Evolutionary conservation across 2,797 vertebrate species (phyloP).

Genomic region (Gymnoscopelus microlampas): DNA sequence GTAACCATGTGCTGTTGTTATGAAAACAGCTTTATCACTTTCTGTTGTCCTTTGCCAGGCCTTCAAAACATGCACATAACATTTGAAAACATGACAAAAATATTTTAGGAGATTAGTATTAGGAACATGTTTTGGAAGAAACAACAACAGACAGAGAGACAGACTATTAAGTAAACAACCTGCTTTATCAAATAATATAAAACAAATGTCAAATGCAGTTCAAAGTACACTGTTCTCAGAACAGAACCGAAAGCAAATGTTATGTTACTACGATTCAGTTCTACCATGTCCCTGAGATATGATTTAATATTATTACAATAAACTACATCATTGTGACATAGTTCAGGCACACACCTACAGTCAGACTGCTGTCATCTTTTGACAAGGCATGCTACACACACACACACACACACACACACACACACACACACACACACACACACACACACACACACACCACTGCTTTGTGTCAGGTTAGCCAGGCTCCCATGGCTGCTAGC

Average conservation of each 20-base stretch:
- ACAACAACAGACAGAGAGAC: no score
- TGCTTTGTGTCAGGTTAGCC: constrained; percentile 49
- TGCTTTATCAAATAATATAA: no score
- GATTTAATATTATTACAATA: background rate
- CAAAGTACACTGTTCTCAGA: no score
- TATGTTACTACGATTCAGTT: no score
- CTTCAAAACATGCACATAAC: background rate
- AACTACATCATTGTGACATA: no score
- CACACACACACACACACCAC: background rate
- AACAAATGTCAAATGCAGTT: no score
- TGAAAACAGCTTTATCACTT: background rate
- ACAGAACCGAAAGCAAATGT: no score
- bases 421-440: background rate
- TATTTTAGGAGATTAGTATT: no score
- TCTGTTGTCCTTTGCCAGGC: background rate
- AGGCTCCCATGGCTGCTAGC: constrained; percentile 38
- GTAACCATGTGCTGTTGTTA: background rate
- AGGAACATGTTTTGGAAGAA: no score
- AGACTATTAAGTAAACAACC: no score
- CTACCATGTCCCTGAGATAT: no score
- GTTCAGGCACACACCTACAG: background rate
- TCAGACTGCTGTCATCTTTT: background rate
- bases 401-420: constrained; percentile 1
- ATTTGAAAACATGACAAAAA: background rate
- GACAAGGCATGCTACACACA: constrained; percentile 1